Evolutionary conservation across 2,797 vertebrate genomes (phyloP), one percentile per base, ranked within the genome.

Genomic region (Lycodopsis pacificus): DNA sequence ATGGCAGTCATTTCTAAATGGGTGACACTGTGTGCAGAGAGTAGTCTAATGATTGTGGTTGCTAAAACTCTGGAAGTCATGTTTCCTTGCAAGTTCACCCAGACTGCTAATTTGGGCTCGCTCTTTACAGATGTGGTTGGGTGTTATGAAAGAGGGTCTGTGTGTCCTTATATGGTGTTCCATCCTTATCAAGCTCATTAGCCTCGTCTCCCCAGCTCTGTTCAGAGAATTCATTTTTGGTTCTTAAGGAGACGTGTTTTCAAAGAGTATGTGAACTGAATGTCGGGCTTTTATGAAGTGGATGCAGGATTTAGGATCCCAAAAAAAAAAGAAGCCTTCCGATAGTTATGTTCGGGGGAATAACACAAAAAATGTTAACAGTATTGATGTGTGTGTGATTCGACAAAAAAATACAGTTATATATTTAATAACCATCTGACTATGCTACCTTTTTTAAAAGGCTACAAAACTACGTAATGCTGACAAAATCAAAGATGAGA

Each of bases 161-260:
- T 65, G 59, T 34, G 38, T 80, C 54, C 20, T 34, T 49, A 27
- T 49, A 34, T 73, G 68, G 76, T 65, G 61, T 61, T 77, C 71
- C 76, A 42, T 90, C 76, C 51, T 87, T 83, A 80, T 74, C 40
- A 62, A 66, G 71, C 81, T 90, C 81, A 86, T 87, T 81, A 85
- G 68, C 70, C 71, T 49, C 7, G 5, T 80, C 75, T 88, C 44
- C 7, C 5, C 66, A 65, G n/a, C 65, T 77, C 38, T 53, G 46
- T 71, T 68, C 51, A 58, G 62, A 65, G 32, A 71, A 77, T 70
- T 64, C 2, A 30, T 57, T 11, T 77, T 46, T 48, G 1, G 1
- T 71, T 79, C 27, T 66, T 42, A 27, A 76, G 48, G 48, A 70
- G 68, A 77, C 34, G 10, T 65, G 36, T 76, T 76, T 80, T 79